Evolutionary conservation across 2,113 vertebrate species (phyloP), one percentile per base, ranked within the genome.

Genomic region (Perca schrenkii): DNA sequence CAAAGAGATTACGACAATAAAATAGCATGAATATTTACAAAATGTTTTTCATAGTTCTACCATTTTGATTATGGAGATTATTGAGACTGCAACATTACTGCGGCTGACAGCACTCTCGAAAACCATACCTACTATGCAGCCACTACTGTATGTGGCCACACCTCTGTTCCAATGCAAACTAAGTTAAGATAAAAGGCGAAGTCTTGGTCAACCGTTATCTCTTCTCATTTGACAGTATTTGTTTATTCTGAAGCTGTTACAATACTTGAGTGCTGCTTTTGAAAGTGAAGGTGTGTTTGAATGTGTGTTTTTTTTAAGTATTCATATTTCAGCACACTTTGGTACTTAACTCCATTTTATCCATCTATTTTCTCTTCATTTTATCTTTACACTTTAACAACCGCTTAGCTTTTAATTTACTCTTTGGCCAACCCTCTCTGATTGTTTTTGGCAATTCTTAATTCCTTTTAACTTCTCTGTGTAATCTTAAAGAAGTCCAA

Each of bases 161-260:
- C 28, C 63, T 46, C 40, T 60, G 40, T n/a, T 25, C 15, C 5
- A 61, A 43, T 61, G 64, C 79, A 72, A 70, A 78, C 22, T 28
- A 4, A 6, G 11, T 8, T 0, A 1, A 63, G 61, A 83, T 61
- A 70, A 16, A 64, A n/a, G 8, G 8, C 0, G 0, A n/a, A 0
- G 14, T 14, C 31, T 40, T 1, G 36, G 14, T 70, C 16, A 40
- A 1, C 4, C 4, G 8, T 34, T 79, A 85, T 83, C 73, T 50
- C 10, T 8, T 12, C 28, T 83, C 12, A 56, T 62, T 53, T 58
- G 62, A 13, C 68, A 68, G 16, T 3, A 85, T 91, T 91, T 89
- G 82, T 63, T 36, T 91, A 89, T 89, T 65, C 40, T 8, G 17
- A 80, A 25, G 1, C 22, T 16, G 25, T 15, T 54, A 54, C 11